These are phyloP conservation scores for Prosopocoilus inquinatus DNA, from an alignment of 2,888 invertebrate genomes.

Conservation along the genomic window DNA sequence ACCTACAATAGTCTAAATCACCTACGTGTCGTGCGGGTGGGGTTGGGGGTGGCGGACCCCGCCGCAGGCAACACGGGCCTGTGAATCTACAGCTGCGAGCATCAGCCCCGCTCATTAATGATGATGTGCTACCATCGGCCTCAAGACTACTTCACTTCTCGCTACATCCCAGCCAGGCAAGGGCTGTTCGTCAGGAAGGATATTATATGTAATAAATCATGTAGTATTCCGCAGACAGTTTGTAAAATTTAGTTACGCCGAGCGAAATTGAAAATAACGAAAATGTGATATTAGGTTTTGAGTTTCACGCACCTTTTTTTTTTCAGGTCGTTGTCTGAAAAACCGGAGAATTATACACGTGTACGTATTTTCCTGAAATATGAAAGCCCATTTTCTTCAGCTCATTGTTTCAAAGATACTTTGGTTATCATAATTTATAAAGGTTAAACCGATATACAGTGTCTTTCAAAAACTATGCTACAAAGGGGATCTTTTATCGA, in stretches of 20 bases:
- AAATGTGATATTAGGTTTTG: no score
- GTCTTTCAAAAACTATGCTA: no score
- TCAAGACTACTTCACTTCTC: slow-evolving; percentile 73
- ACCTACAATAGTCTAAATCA: slow-evolving; percentile 18
- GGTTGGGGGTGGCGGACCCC: slow-evolving; percentile 27
- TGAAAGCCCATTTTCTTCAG: no score
- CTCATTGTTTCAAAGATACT: no score
- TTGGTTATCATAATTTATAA: no score
- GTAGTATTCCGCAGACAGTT: background rate
- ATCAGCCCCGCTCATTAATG: slow-evolving; percentile 67
- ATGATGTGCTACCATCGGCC: slow-evolving; percentile 69
- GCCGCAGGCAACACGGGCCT: slow-evolving; percentile 36
- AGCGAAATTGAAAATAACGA: no score
- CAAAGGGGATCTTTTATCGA: no score
- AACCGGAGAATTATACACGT: no score
- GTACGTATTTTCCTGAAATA: no score
- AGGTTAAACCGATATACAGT: no score
- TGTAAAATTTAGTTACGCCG: background rate
- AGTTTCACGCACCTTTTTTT: no score
- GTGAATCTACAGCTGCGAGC: slow-evolving; percentile 42
- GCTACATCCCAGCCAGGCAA: slow-evolving; percentile 48
- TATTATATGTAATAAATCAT: slow-evolving; percentile 17
- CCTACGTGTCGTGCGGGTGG: slow-evolving; percentile 34
- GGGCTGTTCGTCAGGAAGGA: slow-evolving; percentile 36
- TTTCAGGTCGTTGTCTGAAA: no score